Evolutionary conservation across 2,113 vertebrate genomes (phyloP).

Genomic region (Myanophis thanlyinensis): DNA sequence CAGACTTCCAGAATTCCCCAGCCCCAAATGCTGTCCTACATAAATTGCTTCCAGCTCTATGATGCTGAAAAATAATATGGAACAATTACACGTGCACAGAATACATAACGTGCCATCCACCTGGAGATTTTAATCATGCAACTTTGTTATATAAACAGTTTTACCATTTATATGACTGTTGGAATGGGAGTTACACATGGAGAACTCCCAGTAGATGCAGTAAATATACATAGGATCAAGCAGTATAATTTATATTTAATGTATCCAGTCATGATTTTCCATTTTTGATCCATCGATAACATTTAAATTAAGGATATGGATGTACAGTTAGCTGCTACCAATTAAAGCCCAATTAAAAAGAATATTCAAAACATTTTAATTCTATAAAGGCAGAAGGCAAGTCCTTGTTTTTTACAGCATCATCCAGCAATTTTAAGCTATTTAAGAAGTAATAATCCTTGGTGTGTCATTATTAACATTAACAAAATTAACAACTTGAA

Average conservation of each 20-base stretch:
- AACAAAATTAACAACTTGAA: neutral
- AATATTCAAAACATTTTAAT: neutral
- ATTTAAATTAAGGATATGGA: neutral
- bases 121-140: neutral
- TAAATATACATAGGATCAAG: neutral
- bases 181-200: no score
- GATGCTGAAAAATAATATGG: neutral
- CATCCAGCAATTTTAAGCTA: neutral
- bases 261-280: constrained; percentile 5
- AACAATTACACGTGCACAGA: neutral
- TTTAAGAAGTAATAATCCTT: neutral
- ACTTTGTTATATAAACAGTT: neutral
- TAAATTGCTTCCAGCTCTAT: neutral
- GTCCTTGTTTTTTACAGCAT: neutral
- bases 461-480: neutral
- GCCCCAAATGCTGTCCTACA: neutral
- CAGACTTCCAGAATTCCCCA: neutral
- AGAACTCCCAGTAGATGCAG: neutral
- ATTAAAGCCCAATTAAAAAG: neutral
- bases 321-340: neutral
- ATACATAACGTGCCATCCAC: neutral
- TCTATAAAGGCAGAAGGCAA: neutral
- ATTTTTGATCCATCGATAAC: constrained; percentile 1
- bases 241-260: neutral
- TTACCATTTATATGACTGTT: neutral